Base-by-base conservation (phyloP, 2,113 vertebrate genomes). In the Syngnathoides biaculeatus region DNA sequence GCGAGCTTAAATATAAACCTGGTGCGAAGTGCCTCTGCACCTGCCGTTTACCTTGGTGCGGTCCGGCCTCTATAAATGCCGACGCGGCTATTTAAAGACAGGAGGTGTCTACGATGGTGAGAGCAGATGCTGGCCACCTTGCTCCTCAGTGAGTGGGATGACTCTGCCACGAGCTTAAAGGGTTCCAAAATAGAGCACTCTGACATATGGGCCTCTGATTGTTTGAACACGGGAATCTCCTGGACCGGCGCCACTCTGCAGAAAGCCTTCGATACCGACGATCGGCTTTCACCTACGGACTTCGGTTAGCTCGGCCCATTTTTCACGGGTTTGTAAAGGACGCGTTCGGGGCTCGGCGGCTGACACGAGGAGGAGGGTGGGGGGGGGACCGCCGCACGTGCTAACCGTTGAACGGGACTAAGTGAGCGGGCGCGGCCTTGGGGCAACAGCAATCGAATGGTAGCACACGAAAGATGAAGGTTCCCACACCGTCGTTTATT, bases 121-220 rank as follows among this genome's bases (percentile, higher is more conserved):
- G 85, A 88, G 86, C 89, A 91, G 86, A 90, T 89, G 91, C 90
- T 79, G 84, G 86, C 72, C 89, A 90, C 85, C 89, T 89, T 90
- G 90, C 88, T 84, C 81, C 81, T 79, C 84, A 80, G 81, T 86
- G 88, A 81, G 84, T 73, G 76, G 78, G 81, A 85, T 59, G 89
- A 85, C 78, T 84, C 75, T 39, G 77, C 77, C 79, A 62, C 58
- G 8, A 67, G 86, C 81, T 91, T 88, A 91, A 83, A 82, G 74
- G 70, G 47, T 53, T 84, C 87, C 75, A 79, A 88, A 93, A 92
- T 93, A 92, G 91, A 83, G 60, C 7, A 66, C 77, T 74, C 30
- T 90, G 88, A 93, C 88, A 91, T 88, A 86, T 78, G 85, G 90
- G 77, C 82, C 80, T 89, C 70, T 91, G 91, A 92, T 92, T 92